A percentile compares a stretch with the other conserved stretches of the same genome.
Conservation (phyloP, 2,113 vertebrate genomes). For the Hippocampus comes region DNA sequence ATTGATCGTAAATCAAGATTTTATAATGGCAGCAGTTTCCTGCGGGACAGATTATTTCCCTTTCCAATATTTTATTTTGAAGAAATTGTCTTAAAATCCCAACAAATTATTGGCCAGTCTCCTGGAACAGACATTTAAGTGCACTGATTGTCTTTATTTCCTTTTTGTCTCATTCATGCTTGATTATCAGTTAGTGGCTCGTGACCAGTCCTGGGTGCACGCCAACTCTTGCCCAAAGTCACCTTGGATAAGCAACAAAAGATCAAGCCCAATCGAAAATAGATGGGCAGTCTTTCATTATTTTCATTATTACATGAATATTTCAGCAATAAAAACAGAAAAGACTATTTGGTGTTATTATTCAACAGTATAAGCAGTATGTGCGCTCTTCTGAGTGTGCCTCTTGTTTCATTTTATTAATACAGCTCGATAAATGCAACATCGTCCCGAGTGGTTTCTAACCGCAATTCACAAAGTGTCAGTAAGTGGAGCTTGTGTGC, state of each 20-base stretch:
- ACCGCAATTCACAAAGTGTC: not conserved
- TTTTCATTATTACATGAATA: not conserved
- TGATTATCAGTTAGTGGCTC: not conserved
- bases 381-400: not conserved
- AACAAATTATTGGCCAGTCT: too few relatives aligned
- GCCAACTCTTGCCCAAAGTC: not conserved
- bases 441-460: not conserved
- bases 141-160: too few relatives aligned
- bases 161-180: not conserved
- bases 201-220: not conserved
- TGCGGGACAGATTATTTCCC: too few relatives aligned
- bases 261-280: not conserved
- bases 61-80: too few relatives aligned
- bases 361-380: not conserved
- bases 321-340: not conserved
- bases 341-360: not conserved
- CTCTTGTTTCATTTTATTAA: not conserved
- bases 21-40: too few relatives aligned
- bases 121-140: too few relatives aligned
- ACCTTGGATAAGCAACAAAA: not conserved
- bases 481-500: not conserved
- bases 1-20: too few relatives aligned
- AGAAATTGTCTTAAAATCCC: too few relatives aligned
- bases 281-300: not conserved
- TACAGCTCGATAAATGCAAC: not conserved